Base-by-base conservation (phyloP, 2,797 vertebrate genomes). In the Diplodus sargus region DNA sequence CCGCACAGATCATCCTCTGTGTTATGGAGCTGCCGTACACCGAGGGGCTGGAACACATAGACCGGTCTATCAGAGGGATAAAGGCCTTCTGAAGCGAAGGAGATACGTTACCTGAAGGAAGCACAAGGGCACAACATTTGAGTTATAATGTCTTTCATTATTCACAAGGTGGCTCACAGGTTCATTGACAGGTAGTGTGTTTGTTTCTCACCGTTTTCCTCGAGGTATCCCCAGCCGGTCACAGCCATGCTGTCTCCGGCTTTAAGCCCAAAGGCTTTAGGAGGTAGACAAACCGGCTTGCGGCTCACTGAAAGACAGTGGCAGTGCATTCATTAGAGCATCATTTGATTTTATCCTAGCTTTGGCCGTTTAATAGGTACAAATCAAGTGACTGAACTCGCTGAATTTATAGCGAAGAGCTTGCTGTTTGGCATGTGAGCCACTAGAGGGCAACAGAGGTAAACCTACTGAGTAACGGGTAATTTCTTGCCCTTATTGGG, bases 221-320 rank as follows among this genome's bases (percentile, higher is more conserved):
- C 54, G 0, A 90, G 94, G 88, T 96, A 93, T 13, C 97, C 97
- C 97, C 97, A 99, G 60, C 97, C 97, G 0, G 94, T 95, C 76
- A 98, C 95, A 85, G 85, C 85, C 89, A 98, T 66, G 0, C 61
- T 0, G 0, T 89, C 72, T 43, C 64, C 82, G 0, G 85, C 78
- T 34, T 4, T 0, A 30, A 97, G 91, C 14, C 81, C 91, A 22
- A 96, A 91, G 0, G 93, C 88, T 11, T 93, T 92, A 28, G 97
- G 96, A 57, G 97, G 96, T 65, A 99, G 90, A 87, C 98, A 99
- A 81, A 96, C 95, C 0, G 98, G 96, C 45, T 64, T 95, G 22
- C 89, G 81, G 4, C 45, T 69, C 4, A 7, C 98, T 99, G 88
- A 1, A 70, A 16, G 25, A 69, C 23, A 62, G 11, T 1, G 43